These are phyloP conservation scores for Drosophila peninsularis DNA, from an alignment of 2,888 invertebrate genomes.

Conservation along the genomic window DNA sequence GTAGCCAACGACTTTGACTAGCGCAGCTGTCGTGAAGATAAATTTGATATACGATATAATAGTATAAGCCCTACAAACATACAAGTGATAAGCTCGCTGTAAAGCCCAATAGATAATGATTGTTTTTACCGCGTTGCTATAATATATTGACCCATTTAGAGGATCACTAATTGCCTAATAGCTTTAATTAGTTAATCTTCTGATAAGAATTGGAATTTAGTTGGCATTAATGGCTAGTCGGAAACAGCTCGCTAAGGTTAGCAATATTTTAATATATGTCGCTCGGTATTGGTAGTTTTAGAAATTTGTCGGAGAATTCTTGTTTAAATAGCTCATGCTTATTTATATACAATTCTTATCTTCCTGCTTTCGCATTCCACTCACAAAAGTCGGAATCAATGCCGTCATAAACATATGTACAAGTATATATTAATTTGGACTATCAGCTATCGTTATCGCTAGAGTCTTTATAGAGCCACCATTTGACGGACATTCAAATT, in stretches of 20 bases:
- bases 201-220: constrained; percentile 8
- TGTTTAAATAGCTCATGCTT: constrained; percentile 26
- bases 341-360: constrained; percentile 56
- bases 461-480: constrained; percentile 51
- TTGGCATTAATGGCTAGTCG: background rate
- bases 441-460: constrained; percentile 56
- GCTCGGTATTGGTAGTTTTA: background rate
- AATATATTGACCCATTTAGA: constrained; percentile 10
- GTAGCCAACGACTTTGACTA: constrained; percentile 76
- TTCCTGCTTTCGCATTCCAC: constrained; percentile 49
- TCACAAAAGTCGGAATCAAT: constrained; percentile 49
- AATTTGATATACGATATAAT: constrained; percentile 8
- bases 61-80: background rate
- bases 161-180: constrained; percentile 11
- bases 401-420: constrained; percentile 60
- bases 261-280: background rate
- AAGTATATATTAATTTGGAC: constrained; percentile 29
- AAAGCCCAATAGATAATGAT: background rate
- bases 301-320: background rate
- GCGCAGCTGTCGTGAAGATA: constrained; percentile 52
- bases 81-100: constrained; percentile 10
- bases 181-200: background rate
- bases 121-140: background rate
- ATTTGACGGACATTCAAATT: constrained; percentile 20
- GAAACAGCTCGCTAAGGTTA: background rate